A percentile compares a stretch with the other conserved stretches of the same genome.
These are phyloP conservation scores for Porites evermanni DNA, from an alignment of 92 coral and sea anemone genomes.

Conservation along the genomic window DNA sequence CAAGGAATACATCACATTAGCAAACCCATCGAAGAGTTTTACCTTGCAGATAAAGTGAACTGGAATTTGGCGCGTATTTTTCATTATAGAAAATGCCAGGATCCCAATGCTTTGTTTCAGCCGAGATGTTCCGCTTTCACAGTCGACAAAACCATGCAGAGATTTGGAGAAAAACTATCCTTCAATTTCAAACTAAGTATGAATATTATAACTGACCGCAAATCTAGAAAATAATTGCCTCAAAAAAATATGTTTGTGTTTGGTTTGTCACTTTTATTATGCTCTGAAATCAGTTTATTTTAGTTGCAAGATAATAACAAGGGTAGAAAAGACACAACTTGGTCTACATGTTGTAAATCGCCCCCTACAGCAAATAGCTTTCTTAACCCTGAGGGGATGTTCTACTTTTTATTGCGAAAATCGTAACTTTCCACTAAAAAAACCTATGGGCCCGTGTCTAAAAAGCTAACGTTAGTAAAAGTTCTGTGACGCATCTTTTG, in stretches of 20 bases:
- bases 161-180: conserved; percentile 13
- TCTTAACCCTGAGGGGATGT: background rate
- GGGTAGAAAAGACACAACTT: too few species aligned
- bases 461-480: too few species aligned
- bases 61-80: conserved; percentile 54
- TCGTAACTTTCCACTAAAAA: background rate
- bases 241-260: too few species aligned
- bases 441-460: too few species aligned
- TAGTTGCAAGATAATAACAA: background rate
- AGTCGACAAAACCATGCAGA: conserved; percentile 42
- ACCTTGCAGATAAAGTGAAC: conserved; percentile 12
- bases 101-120: conserved; percentile 6
- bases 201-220: background rate
- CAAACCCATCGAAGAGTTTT: conserved; percentile 34
- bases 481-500: too few species aligned
- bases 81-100: conserved; percentile 66
- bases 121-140: conserved; percentile 8
- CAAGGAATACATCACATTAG: conserved; percentile 62
- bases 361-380: background rate
- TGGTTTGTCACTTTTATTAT: background rate
- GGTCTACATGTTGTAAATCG: too few species aligned
- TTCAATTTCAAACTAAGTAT: background rate
- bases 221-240: background rate
- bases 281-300: background rate
- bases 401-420: background rate